A percentile compares a stretch with the other conserved stretches of the same genome.
Conservation (phyloP, 2,888 invertebrate species). For the Drosophila diplacantha region DNA sequence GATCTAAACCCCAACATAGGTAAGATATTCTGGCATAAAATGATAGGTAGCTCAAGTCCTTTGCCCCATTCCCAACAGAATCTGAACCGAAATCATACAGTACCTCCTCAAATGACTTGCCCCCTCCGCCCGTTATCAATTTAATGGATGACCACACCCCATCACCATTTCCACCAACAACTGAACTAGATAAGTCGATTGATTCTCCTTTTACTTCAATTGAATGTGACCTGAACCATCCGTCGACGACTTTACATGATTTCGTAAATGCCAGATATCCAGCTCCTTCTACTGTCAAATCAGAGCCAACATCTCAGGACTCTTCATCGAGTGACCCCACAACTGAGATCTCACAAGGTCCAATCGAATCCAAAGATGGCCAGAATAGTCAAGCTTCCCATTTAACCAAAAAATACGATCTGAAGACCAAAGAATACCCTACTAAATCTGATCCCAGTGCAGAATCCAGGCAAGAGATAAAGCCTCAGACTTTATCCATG, state of each 20-base stretch:
- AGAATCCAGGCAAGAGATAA: too few species aligned
- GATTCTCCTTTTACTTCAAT: not conserved
- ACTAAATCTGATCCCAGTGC: too few species aligned
- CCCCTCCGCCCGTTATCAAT: not conserved
- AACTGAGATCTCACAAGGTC: too few species aligned
- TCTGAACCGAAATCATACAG: not conserved
- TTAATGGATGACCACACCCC: not conserved
- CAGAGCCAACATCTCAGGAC: too few species aligned
- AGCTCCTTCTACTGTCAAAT: not conserved
- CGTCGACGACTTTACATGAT: not conserved
- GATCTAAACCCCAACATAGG: not conserved
- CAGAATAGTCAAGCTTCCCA: too few species aligned
- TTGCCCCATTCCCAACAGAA: too few species aligned
- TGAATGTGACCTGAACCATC: not conserved
- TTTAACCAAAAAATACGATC: too few species aligned
- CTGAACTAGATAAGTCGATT: not conserved
- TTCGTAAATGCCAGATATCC: not conserved
- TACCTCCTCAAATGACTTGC: not conserved
- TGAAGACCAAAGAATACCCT: too few species aligned
- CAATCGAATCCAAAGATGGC: not conserved
- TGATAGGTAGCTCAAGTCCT: not conserved
- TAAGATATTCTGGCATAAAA: not conserved
- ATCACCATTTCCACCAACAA: not conserved
- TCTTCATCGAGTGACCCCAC: not conserved
- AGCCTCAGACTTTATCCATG: not conserved